Base-by-base conservation (phyloP, 2,113 vertebrate species). In the Spea bombifrons region DNA sequence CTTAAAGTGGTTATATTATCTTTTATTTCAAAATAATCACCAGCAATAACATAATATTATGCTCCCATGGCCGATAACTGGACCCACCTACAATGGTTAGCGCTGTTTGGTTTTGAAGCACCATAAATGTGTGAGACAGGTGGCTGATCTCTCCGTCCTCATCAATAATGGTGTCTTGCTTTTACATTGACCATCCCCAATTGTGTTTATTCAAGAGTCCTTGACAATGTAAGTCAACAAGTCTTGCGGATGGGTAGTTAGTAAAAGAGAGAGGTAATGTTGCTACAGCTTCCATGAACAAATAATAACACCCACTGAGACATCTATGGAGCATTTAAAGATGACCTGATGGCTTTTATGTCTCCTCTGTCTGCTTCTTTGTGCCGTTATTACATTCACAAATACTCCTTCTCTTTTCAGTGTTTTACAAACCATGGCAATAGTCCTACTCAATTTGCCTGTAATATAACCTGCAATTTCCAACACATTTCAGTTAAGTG, bases 231-330 rank as follows among this genome's bases (percentile, higher is more conserved):
- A 7, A 76, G 76, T 82, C 75, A 72, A 66, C 44, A 86, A 89
- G 71, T 91, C 84, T 71, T 87, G 89, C 87, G 89, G 91, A 92
- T 92, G 85, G 89, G 89, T 49, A 59, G 84, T 83, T 80, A 82
- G 75, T 84, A 88, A n/a, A n/a, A 88, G 83, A 75, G 82, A 80
- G 78, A 83, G 85, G 79, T 73, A 73, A 73, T 73, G 5, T 49
- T 53, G 44, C n/a, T 57, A 30, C 45, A 30, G 43, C 68, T 66
- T 61, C 30, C 10, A 6, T 85, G 83, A 73, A 86, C 82, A 77
- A 84, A 76, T 84, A 73, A 83, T 76, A 81, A 78, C 84, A 85
- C 85, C 16, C 86, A 84, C 82, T 50, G 7, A 82, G 88, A 88
- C 48, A 82, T 80, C 82, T 44, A 1, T 8, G 4, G 70, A 82